These are phyloP conservation scores for Corydoras maculifer DNA, from an alignment of 2,113 vertebrate species.

Conservation along the genomic window DNA sequence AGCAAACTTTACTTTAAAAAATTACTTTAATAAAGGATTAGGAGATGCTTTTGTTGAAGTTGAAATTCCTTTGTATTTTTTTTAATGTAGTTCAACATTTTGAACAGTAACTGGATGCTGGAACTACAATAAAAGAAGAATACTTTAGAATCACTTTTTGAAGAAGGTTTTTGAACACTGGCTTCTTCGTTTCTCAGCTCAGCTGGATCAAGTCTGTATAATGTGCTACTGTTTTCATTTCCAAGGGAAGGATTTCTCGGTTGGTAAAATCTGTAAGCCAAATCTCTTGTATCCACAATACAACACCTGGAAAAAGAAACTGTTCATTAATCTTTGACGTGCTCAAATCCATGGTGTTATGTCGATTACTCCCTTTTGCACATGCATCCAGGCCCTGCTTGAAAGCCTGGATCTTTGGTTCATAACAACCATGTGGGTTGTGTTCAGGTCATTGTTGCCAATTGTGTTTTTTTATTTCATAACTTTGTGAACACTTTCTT, in stretches of 20 bases:
- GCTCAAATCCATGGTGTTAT: slow-evolving; percentile 60
- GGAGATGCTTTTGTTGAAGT: no score
- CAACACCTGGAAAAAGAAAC: slow-evolving; percentile 74
- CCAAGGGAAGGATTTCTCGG: slow-evolving; percentile 64
- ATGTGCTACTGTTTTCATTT: slow-evolving; percentile 70
- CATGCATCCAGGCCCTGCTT: slow-evolving; percentile 55
- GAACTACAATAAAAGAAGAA: slow-evolving; percentile 5
- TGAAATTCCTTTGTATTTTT: no score
- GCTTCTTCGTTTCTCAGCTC: slow-evolving; percentile 46
- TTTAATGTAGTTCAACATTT: neutral
- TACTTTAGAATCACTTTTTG: slow-evolving; percentile 9
- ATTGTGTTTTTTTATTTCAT: slow-evolving; percentile 67
- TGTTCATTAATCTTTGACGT: slow-evolving; percentile 63
- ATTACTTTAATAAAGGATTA: no score
- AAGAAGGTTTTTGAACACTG: slow-evolving; percentile 42
- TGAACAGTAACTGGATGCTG: slow-evolving; percentile 4
- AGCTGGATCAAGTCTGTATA: slow-evolving; percentile 58
- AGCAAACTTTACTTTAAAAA: no score
- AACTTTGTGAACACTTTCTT: slow-evolving; percentile 65
- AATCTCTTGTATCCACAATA: slow-evolving; percentile 74
- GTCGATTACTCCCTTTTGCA: slow-evolving; percentile 53
- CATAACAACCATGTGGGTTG: slow-evolving; percentile 59
- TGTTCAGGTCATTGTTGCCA: slow-evolving; percentile 64
- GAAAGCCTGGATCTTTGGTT: slow-evolving; percentile 54
- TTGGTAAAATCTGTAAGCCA: slow-evolving; percentile 58